Base-by-base conservation (phyloP, 2,888 invertebrate genomes). In the Pomacea canaliculata region DNA sequence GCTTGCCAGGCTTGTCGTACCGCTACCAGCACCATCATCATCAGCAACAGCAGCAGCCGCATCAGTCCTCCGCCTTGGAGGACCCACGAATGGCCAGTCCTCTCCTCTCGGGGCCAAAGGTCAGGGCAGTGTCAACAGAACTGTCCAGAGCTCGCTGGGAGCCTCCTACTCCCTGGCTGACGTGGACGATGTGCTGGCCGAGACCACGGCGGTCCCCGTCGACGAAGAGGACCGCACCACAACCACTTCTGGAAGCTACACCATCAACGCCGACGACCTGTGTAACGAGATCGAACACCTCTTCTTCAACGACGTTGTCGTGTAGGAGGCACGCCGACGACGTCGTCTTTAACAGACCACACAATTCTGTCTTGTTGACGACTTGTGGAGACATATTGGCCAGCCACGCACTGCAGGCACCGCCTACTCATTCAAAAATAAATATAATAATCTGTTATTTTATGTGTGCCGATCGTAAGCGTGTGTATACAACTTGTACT, bases 211-310 rank as follows among this genome's bases (percentile, higher is more conserved):
- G 78, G 51, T 56, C 2, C 77, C 78, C 5, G 82, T 81, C n/a
- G 79, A 82, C 71, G 82, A 85, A 27, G 86, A 86, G 71, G 85
- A 83, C 65, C 76, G 80, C 62, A 85, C 85, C 74, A 87, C 86
- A 10, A 88, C 87, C 63, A 89, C 88, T 9, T 89, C 89, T 9
- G 88, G 89, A 12, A 88, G 88, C 78, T 89, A 89, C 80, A 87
- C 87, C 8, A 89, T 89, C 69, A 88, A 89, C 81, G 88, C 89
- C 0, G 87, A 89, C 66, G 89, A 89, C 70, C 80, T 89, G 76
- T 87, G 87, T 71, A 84, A 89, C 76, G 88, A 89, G 78, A 89
- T 89, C 71, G 88, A 89, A 76, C 84, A 89, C 66, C 81, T 89
- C 19, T 89, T 89, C 82, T 89, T 89, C 82, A 85, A 84, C 62